phyloP scores from a whole-genome alignment of 1,140 invertebrate genomes.

The Hylyphantes graminicola region DNA sequence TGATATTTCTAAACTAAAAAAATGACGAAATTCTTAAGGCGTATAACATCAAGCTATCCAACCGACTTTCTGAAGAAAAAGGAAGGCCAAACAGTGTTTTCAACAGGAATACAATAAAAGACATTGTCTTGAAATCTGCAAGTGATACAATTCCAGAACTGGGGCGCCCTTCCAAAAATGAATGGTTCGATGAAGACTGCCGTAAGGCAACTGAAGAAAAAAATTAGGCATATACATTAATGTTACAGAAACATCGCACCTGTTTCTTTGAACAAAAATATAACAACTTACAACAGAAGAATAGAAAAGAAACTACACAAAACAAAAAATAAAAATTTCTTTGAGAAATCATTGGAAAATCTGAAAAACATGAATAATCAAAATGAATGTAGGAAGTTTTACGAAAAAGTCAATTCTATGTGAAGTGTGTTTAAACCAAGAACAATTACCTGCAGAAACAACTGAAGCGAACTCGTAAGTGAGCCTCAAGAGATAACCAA shows the following conservation, averaged over 20 bases:
- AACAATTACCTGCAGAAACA: conserved; percentile 8
- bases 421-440: not conserved
- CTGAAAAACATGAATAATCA: not conserved
- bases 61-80: not conserved
- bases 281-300: not conserved
- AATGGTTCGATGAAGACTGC: not conserved
- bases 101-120: not conserved
- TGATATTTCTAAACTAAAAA: conserved; percentile 8
- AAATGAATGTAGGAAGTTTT: conserved; percentile 2
- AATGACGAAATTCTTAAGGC: not conserved
- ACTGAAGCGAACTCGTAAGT: conserved; percentile 1
- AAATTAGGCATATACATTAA: not conserved
- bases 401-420: not conserved
- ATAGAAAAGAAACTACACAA: not conserved
- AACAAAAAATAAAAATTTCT: not conserved
- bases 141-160: not conserved
- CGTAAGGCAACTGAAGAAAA: not conserved
- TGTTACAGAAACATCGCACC: not conserved
- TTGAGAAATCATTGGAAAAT: not conserved
- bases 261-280: conserved; percentile 1
- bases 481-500: not conserved
- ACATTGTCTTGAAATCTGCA: not conserved
- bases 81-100: not conserved
- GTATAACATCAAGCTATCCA: not conserved
- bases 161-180: not conserved